A percentile compares a stretch with the other conserved stretches of the same genome.
Conservation (phyloP, 2,113 vertebrate species). For the Oncorhynchus clarkii region DNA sequence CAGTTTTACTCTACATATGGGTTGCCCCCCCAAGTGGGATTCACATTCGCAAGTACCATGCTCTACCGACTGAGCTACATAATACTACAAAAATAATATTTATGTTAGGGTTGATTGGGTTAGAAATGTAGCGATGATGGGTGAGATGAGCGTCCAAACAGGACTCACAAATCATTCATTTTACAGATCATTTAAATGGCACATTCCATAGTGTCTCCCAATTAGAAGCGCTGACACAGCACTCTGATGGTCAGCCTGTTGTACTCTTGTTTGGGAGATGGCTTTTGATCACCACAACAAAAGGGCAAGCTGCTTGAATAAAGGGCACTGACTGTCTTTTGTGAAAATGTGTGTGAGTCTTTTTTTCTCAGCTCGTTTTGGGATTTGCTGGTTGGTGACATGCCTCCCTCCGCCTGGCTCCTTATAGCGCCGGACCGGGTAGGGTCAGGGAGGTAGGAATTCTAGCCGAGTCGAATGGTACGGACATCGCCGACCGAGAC, state of each 20-base stretch:
- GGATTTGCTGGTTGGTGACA: slow-evolving; percentile 82
- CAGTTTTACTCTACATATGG: too few species aligned
- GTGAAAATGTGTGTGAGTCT: slow-evolving; percentile 7
- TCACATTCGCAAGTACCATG: too few species aligned
- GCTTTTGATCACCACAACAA: slow-evolving; percentile 55
- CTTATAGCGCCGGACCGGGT: slow-evolving; percentile 68
- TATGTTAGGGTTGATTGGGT: too few species aligned
- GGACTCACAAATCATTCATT: neutral
- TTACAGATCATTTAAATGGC: neutral
- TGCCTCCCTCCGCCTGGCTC: slow-evolving; percentile 84
- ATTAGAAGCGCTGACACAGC: slow-evolving; percentile 53
- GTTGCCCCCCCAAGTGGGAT: too few species aligned
- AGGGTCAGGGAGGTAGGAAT: slow-evolving; percentile 68
- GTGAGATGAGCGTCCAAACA: too few species aligned
- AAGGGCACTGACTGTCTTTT: slow-evolving; percentile 31
- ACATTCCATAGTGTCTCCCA: slow-evolving; percentile 40
- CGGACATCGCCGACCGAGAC: slow-evolving; percentile 89
- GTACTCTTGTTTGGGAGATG: slow-evolving; percentile 16
- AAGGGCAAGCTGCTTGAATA: slow-evolving; percentile 43
- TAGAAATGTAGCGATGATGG: too few species aligned
- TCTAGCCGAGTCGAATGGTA: slow-evolving; percentile 86
- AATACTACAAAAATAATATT: too few species aligned
- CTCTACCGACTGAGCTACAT: too few species aligned
- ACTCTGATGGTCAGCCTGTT: slow-evolving; percentile 21
- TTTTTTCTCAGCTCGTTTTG: slow-evolving; percentile 59